Evolutionary conservation across 2,113 vertebrate species (phyloP), one percentile per base, ranked within the genome.

Genomic region (Serilophus lunatus): DNA sequence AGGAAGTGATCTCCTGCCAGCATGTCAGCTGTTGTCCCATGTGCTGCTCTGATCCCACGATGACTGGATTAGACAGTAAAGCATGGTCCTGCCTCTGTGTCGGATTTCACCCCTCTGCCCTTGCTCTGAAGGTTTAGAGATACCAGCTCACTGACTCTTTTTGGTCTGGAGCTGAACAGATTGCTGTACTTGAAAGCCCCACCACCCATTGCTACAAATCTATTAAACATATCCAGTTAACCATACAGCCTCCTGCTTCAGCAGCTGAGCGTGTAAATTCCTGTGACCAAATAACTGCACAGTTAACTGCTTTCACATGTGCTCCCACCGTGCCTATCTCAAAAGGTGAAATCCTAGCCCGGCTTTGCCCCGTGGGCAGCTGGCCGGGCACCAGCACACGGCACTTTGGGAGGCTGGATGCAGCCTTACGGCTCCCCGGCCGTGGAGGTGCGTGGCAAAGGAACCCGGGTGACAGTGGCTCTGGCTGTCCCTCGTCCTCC

Each of bases 261-360:
- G 95, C 94, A 95, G 95, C 90, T 96, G 93, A 94, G 87, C 91
- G 45, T 50, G 78, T 88, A 94, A 88, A 95, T 94, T 95, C 87
- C 84, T 97, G 93, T 91, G 90, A 93, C 93, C 85, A 44, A 95
- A 78, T 54, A 95, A 63, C 85, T 83, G 85, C 74, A 75, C 59
- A 74, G 75, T 56, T 95, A 96, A 97, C 82, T 83, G 75, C 85
- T 95, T 92, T 91, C 93, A 93, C 79, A 80, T 92, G 92, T 80
- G 63, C 78, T 94, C 70, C 70, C 57, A 71, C 59, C 6, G 0
- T 79, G 84, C 59, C 87, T 79, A 77, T 82, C 75, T 88, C 59
- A 6, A 50, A 93, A 70, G 54, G 47, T 0, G 7, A 80, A 94
- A 82, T 63, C 71, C 63, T 51, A 75, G 72, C 53, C 40, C 0